Evolutionary conservation across 2,888 invertebrate genomes (phyloP), one percentile per base, ranked within the genome.

Genomic region (Bimastos eiseni): DNA sequence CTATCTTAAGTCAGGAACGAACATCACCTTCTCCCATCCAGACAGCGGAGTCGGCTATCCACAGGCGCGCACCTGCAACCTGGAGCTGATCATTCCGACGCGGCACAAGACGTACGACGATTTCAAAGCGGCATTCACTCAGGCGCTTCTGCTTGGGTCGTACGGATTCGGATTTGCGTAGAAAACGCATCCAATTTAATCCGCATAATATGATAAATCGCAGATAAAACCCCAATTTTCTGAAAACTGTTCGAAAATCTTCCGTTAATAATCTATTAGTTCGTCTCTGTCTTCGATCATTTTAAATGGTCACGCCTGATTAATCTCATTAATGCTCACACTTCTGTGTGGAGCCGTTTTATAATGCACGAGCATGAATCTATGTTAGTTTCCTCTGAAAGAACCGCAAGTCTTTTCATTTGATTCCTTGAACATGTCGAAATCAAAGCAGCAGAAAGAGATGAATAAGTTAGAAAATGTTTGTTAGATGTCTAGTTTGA

Each of bases 151-250:
- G 86, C 86, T 86, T 17, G 86, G 86, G 1, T 86, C 86, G 24
- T 86, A 86, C 19, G 86, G 86, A 86, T 86, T 86, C 86, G 86
- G 86, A 37, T 86, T 86, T 37, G 86, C 86, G 6, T 86, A 70
- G n/a, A 70, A 70, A 70, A 3, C n/a, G 70, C 70, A n/a, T 0
- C 70, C n/a, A 70, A n/a, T n/a, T 70, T n/a, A 13, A n/a, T 70
- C 30, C n/a, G 70, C n/a, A 8, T 3, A n/a, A 70, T n/a, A n/a
- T n/a, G n/a, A n/a, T 30, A 3, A 70, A n/a, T 1, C 70, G 13
- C 0, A n/a, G 30, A 70, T 70, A n/a, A 70, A n/a, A 70, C 30
- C n/a, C 30, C 30, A 70, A 70, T 70, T 30, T n/a, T n/a, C 8
- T 11, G 30, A n/a, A 70, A 70, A 70, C 8, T 70, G 13, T 70